Percentiles rank a stretch among this genome's conserved stretches.
phyloP scores from a whole-genome alignment of 2,888 invertebrate species.

The Ceramica pisi region DNA sequence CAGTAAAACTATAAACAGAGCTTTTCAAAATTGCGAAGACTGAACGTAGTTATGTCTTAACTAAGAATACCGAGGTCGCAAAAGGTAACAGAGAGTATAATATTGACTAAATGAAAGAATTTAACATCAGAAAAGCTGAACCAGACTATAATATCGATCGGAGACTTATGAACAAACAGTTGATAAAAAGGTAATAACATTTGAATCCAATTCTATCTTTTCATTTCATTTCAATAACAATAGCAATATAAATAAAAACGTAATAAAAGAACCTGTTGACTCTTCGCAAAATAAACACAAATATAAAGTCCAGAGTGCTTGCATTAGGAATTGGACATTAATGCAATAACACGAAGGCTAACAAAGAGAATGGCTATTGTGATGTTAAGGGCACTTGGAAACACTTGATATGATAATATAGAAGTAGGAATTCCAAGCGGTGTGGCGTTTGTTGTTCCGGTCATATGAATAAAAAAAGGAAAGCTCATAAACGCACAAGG shows the following conservation, averaged over 20 bases:
- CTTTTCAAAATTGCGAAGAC: neutral
- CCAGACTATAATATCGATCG: neutral
- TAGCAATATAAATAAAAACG: conserved; percentile 19
- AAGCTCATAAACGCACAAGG: neutral
- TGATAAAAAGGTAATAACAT: neutral
- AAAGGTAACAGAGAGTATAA: neutral
- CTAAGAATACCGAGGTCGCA: too few relatives aligned
- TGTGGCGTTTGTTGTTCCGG: conserved; percentile 9
- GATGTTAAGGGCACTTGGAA: conserved; percentile 51
- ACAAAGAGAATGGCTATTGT: conserved; percentile 64
- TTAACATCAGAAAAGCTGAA: neutral
- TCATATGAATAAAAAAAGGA: conserved; percentile 9
- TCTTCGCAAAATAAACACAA: conserved; percentile 31
- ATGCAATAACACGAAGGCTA: conserved; percentile 61
- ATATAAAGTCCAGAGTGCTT: conserved; percentile 31
- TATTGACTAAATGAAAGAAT: too few relatives aligned
- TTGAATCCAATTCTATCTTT: conserved; percentile 8
- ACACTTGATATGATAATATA: conserved; percentile 56
- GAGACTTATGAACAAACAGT: neutral
- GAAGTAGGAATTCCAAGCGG: conserved; percentile 28
- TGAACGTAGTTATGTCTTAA: too few relatives aligned
- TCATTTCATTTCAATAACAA: conserved; percentile 40
- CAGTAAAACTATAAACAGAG: neutral
- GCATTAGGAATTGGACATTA: conserved; percentile 54
- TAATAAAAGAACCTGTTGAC: conserved; percentile 41